Evolutionary conservation across 1,140 invertebrate species (phyloP).

Genomic region (Achatina immaculata): DNA sequence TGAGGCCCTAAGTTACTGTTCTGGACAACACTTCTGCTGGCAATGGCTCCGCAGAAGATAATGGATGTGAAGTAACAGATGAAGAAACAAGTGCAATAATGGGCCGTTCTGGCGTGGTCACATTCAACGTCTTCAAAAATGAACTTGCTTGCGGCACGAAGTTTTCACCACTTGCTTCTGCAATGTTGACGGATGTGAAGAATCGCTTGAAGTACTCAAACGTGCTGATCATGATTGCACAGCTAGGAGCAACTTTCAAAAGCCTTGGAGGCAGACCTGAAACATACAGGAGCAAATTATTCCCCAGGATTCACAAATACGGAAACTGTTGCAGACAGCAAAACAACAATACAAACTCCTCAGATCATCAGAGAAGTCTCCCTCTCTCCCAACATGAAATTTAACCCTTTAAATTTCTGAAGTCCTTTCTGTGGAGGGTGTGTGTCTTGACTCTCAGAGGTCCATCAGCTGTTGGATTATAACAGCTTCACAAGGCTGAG

Average conservation of each 20-base stretch:
- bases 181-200: conserved; percentile 72
- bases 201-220: conserved; percentile 95
- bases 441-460: no score
- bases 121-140: neutral
- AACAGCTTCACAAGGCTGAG: no score
- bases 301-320: no score
- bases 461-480: no score
- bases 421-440: no score
- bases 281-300: conserved; percentile 27
- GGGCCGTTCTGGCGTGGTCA: neutral
- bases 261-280: conserved; percentile 87
- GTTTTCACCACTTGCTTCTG: neutral
- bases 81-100: neutral
- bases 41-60: neutral
- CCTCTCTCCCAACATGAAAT: no score
- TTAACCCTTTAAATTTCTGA: no score
- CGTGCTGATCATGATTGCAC: conserved; percentile 98
- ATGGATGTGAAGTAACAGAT: neutral
- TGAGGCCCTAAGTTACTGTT: no score
- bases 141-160: neutral
- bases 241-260: conserved; percentile 94
- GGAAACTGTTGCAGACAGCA: no score
- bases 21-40: conserved; percentile 1
- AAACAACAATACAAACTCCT: no score
- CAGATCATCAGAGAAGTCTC: no score